These are phyloP conservation scores for Pundamilia nyererei DNA, from an alignment of 2,113 vertebrate genomes.

Conservation along the genomic window DNA sequence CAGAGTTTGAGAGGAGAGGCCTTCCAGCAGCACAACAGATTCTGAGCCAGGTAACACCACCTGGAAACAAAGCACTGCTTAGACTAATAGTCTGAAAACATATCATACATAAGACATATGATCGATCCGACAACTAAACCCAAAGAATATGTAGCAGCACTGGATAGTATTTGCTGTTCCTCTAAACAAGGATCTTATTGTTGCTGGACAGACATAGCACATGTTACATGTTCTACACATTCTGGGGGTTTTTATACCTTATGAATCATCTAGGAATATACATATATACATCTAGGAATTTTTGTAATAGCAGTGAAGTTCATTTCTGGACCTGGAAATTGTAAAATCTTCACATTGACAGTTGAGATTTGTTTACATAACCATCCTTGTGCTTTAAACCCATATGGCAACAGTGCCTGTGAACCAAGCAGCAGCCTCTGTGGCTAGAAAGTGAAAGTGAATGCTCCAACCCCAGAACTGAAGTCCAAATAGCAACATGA, in stretches of 20 bases:
- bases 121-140: not conserved
- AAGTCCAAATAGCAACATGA: not conserved
- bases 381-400: not conserved
- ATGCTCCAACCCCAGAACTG: not conserved
- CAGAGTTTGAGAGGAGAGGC: constrained; percentile 79
- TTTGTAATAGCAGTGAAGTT: no score
- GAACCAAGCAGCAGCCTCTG: not conserved
- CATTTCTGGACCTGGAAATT: not conserved
- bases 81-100: not conserved
- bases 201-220: not conserved
- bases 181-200: not conserved
- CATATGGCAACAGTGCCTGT: not conserved
- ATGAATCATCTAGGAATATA: not conserved
- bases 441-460: not conserved
- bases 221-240: not conserved
- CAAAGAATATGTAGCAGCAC: not conserved
- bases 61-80: constrained; percentile 46
- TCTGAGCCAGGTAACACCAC: constrained; percentile 73
- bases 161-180: not conserved
- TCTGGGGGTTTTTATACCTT: not conserved
- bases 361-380: not conserved
- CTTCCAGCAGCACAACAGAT: constrained; percentile 69
- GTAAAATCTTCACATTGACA: not conserved
- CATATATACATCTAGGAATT: not conserved
- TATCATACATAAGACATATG: not conserved